Evolutionary conservation across 2,797 vertebrate genomes (phyloP).

Genomic region (Pseudochaenichthys georgianus): DNA sequence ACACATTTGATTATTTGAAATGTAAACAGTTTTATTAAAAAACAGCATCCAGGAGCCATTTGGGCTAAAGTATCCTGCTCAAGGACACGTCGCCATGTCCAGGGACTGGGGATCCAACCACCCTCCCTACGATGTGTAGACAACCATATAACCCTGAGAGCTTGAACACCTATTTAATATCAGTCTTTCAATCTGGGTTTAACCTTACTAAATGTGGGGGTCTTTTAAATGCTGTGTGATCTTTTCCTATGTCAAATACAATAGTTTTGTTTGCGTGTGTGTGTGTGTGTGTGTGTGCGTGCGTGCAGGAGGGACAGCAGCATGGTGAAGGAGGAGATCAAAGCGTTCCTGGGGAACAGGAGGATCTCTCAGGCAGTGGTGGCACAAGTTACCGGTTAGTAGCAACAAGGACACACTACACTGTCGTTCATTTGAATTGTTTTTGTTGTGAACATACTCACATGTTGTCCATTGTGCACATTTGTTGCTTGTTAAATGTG

Average conservation of each 20-base stretch:
- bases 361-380: conserved; percentile 99
- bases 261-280: not conserved
- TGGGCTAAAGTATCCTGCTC: too few species aligned
- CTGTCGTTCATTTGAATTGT: not conserved
- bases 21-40: conserved; percentile 9
- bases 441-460: not conserved
- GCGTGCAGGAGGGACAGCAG: conserved; percentile 95
- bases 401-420: not conserved
- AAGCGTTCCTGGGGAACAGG: conserved; percentile 96
- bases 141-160: too few species aligned
- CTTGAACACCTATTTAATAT: not conserved
- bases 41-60: too few species aligned
- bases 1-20: conserved; percentile 2
- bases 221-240: not conserved
- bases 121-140: too few species aligned
- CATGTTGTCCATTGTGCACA: not conserved
- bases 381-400: conserved; percentile 97
- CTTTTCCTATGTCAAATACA: not conserved
- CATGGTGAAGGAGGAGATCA: conserved; percentile 99
- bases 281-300: too few species aligned
- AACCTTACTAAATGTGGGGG: not conserved
- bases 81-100: too few species aligned
- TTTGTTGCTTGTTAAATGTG: not conserved
- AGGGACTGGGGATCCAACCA: too few species aligned
- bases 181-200: not conserved